These are phyloP conservation scores for Anadara kagoshimensis DNA, from an alignment of 1,140 invertebrate species.

Conservation along the genomic window DNA sequence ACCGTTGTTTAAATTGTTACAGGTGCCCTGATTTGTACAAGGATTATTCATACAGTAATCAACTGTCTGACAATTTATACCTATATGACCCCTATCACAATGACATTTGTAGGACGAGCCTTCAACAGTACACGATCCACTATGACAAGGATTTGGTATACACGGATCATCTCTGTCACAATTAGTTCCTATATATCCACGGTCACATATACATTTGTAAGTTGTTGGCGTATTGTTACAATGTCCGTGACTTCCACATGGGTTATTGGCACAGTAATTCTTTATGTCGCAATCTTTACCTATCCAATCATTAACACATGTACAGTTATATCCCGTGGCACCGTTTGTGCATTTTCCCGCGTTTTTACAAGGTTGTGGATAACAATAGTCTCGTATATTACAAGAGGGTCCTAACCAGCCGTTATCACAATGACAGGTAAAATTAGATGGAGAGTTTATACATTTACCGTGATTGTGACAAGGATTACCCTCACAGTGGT, in stretches of 20 bases:
- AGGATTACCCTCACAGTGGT: not conserved
- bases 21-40: conserved; percentile 74
- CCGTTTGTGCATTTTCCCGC: not conserved
- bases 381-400: not conserved
- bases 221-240: not conserved
- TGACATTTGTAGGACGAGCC: conserved; percentile 49
- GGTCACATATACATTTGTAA: conserved; percentile 37
- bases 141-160: conserved; percentile 48
- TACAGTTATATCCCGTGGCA: not conserved
- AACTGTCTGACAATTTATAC: conserved; percentile 62
- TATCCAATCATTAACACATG: not conserved
- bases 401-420: not conserved
- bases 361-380: not conserved
- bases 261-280: not conserved
- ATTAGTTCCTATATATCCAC: conserved; percentile 34
- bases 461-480: conserved; percentile 1
- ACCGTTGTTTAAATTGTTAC: not conserved
- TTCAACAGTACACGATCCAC: conserved; percentile 50
- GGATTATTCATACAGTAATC: conserved; percentile 75
- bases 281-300: not conserved
- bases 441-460: not conserved
- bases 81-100: conserved; percentile 61
- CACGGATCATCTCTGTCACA: conserved; percentile 44
- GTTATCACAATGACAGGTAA: not conserved
- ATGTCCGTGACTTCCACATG: not conserved